phyloP scores from a whole-genome alignment of 2,888 invertebrate species.

The Heterodera filipjevi region DNA sequence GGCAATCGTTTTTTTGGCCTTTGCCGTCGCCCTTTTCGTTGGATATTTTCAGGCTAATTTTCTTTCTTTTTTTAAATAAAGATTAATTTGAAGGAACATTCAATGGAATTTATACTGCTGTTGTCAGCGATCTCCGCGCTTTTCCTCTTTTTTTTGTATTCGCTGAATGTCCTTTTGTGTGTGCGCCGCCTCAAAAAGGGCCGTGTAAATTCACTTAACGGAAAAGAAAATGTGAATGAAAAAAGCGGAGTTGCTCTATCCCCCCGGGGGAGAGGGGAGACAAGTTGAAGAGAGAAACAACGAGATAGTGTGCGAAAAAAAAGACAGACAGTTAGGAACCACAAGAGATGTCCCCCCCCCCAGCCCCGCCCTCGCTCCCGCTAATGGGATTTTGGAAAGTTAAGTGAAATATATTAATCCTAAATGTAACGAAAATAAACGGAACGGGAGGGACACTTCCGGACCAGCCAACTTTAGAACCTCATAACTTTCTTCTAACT shows the following conservation, averaged over 20 bases:
- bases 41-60: conserved; percentile 42
- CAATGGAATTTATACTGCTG: conserved; percentile 29
- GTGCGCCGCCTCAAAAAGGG: conserved; percentile 38
- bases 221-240: conserved; percentile 18
- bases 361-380: too few relatives aligned
- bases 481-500: too few relatives aligned
- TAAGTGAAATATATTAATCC: too few relatives aligned
- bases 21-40: conserved; percentile 44
- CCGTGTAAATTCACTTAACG: conserved; percentile 32
- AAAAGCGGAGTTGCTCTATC: neutral
- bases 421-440: too few relatives aligned
- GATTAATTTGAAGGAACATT: conserved; percentile 6
- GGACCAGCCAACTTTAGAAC: too few relatives aligned
- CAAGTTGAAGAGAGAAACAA: too few relatives aligned
- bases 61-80: neutral
- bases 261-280: too few relatives aligned
- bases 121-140: conserved; percentile 40
- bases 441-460: too few relatives aligned
- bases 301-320: too few relatives aligned
- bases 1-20: conserved; percentile 36
- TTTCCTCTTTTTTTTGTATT: conserved; percentile 39
- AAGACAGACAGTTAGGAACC: too few relatives aligned
- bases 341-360: too few relatives aligned
- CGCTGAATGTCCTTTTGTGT: conserved; percentile 37
- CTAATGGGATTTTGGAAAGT: too few relatives aligned